Evolutionary conservation across 2,797 vertebrate species (phyloP).

Genomic region (Lepus townsendii): DNA sequence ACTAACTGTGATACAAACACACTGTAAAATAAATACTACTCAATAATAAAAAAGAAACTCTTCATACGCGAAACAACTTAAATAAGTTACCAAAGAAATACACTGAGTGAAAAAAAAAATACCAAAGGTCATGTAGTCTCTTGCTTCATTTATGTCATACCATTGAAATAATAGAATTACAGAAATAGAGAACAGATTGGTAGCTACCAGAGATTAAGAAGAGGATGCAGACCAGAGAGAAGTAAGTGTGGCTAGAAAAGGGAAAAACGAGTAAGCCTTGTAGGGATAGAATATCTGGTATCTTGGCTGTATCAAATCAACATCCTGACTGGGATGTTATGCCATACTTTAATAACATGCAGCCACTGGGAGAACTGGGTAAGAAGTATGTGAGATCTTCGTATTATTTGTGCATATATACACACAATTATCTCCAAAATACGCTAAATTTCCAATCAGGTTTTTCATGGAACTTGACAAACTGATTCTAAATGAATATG

Average conservation of each 20-base stretch:
- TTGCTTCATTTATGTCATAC: background rate
- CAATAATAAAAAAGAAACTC: slow-evolving; percentile 7
- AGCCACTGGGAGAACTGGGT: background rate
- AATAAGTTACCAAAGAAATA: background rate
- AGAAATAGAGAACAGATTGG: slow-evolving; percentile 27
- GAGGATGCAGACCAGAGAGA: background rate
- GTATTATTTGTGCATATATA: slow-evolving; percentile 56
- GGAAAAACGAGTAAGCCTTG: no score
- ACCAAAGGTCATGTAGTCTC: background rate
- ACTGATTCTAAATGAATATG: slow-evolving; percentile 18
- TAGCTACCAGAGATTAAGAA: background rate
- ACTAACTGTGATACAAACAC: background rate
- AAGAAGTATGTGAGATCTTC: background rate
- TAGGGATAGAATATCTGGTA: background rate
- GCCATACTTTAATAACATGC: slow-evolving; percentile 11
- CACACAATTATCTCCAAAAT: slow-evolving; percentile 44
- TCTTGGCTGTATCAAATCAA: background rate
- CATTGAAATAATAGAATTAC: slow-evolving; percentile 37
- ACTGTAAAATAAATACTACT: background rate
- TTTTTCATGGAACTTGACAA: slow-evolving; percentile 38
- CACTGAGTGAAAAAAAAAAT: background rate
- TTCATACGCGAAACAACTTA: background rate
- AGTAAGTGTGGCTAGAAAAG: background rate
- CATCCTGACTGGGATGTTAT: background rate
- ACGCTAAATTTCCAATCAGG: background rate